phyloP scores from a whole-genome alignment of 2,888 invertebrate genomes.

The Gibbula magus region DNA sequence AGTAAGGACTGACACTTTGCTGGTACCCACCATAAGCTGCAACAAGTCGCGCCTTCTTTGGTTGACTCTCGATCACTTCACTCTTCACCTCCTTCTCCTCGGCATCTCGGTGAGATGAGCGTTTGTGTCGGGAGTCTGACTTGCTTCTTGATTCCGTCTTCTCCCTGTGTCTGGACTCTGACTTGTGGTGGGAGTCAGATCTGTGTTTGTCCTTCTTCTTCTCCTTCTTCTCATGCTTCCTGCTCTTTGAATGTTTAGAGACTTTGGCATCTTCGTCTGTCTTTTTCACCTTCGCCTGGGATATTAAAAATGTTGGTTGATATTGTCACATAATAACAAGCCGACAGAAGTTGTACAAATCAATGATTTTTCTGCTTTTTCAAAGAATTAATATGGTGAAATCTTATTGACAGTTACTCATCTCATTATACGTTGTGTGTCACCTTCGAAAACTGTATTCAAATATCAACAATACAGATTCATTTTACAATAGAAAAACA shows the following conservation, averaged over 20 bases:
- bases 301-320: constrained; percentile 7
- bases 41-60: constrained; percentile 33
- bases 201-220: constrained; percentile 33
- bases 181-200: background rate
- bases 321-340: background rate
- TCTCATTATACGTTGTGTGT: too few relatives aligned
- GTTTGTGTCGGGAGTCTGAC: constrained; percentile 24
- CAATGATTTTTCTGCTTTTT: too few relatives aligned
- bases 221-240: constrained; percentile 7
- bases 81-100: constrained; percentile 31
- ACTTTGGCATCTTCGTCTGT: background rate
- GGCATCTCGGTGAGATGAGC: constrained; percentile 26
- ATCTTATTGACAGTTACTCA: too few relatives aligned
- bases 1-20: too few relatives aligned
- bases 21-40: background rate
- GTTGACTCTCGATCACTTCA: constrained; percentile 25
- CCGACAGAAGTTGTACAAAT: too few relatives aligned
- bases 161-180: background rate
- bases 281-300: background rate
- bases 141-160: background rate
- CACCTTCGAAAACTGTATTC: too few relatives aligned
- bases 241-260: background rate
- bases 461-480: too few relatives aligned
- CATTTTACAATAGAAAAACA: too few relatives aligned
- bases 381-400: too few relatives aligned